Percentiles rank a stretch among this genome's conserved stretches.
Evolutionary conservation across 1,140 invertebrate species (phyloP).

Genomic region (Antheraea mylitta): DNA sequence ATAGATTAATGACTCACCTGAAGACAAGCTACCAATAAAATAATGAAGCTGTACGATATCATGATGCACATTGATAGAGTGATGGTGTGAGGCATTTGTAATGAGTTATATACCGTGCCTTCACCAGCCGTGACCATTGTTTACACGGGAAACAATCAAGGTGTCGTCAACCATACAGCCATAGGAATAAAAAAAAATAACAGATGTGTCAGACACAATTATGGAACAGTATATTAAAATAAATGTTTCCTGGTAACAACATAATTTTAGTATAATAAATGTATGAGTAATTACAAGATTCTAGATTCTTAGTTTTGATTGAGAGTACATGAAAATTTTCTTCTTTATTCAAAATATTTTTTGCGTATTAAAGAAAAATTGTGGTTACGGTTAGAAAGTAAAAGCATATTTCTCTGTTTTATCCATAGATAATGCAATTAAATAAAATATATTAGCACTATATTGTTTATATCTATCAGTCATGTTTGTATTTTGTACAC

Average conservation of each 20-base stretch:
- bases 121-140: conserved; percentile 47
- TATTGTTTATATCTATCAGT: no score
- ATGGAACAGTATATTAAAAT: not conserved
- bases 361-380: no score
- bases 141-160: conserved; percentile 56
- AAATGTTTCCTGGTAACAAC: not conserved
- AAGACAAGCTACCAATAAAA: conserved; percentile 29
- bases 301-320: not conserved
- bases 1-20: conserved; percentile 32
- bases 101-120: conserved; percentile 44
- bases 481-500: no score
- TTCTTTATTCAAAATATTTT: no score
- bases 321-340: no score
- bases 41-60: conserved; percentile 23
- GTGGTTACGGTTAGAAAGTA: no score
- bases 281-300: not conserved
- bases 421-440: no score
- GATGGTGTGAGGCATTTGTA: conserved; percentile 24
- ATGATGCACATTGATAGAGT: conserved; percentile 36
- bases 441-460: no score
- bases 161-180: conserved; percentile 24
- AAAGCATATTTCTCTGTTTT: no score
- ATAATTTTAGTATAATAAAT: not conserved
- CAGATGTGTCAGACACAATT: not conserved
- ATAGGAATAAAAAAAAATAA: not conserved